Evolutionary conservation across 2,888 invertebrate genomes (phyloP).

Genomic region (Galeopsomyia nigrocyanea): DNA sequence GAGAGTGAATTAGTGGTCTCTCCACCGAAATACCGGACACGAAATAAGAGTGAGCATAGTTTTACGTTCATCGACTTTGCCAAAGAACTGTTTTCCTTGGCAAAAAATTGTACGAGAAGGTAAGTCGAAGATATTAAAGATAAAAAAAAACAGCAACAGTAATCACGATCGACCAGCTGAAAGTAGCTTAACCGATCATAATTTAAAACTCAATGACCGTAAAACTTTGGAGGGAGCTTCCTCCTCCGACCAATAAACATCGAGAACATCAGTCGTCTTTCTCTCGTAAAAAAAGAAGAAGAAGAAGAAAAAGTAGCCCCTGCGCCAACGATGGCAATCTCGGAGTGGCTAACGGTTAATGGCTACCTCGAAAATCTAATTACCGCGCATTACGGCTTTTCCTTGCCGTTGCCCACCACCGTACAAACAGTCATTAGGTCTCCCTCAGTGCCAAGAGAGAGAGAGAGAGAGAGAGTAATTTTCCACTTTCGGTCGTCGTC

Average conservation of each 20-base stretch:
- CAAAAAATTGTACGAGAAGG: neutral
- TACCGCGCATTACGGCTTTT: conserved; percentile 37
- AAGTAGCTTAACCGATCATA: neutral
- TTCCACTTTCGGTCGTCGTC: conserved; percentile 35
- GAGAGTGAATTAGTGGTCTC: neutral
- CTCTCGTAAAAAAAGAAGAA: too few species aligned
- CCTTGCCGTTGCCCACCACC: conserved; percentile 14
- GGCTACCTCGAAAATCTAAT: conserved; percentile 42
- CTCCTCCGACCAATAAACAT: neutral
- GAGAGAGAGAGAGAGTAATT: conserved; percentile 45
- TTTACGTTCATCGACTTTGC: too few species aligned
- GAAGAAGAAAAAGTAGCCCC: too few species aligned
- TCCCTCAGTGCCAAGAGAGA: too few species aligned
- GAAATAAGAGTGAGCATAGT: too few species aligned
- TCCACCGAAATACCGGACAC: too few species aligned
- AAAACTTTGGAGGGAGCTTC: conserved; percentile 1
- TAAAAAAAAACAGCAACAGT: too few species aligned
- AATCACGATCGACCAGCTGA: too few species aligned
- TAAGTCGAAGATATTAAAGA: too few species aligned
- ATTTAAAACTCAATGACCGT: conserved; percentile 3
- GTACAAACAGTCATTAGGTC: conserved; percentile 29
- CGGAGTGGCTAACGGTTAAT: conserved; percentile 30
- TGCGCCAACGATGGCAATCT: conserved; percentile 23
- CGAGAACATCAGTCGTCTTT: neutral
- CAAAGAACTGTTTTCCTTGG: too few species aligned